phyloP scores from a whole-genome alignment of 1,140 invertebrate genomes.

The Aricia agestis region DNA sequence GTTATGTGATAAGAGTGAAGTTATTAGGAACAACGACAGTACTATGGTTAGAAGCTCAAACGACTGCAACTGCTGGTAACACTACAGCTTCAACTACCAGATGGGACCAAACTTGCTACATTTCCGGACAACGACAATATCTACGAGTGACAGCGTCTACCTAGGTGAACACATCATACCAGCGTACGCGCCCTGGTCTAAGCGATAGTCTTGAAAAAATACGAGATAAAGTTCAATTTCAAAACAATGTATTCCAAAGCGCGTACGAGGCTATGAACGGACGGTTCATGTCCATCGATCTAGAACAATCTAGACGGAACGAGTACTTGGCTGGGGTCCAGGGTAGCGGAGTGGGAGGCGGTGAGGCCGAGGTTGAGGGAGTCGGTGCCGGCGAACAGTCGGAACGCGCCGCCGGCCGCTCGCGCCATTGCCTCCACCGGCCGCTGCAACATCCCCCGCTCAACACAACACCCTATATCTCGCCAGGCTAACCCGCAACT shows the following conservation, averaged over 20 bases:
- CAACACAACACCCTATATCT: constrained; percentile 29
- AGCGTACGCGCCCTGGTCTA: not conserved
- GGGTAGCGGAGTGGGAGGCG: constrained; percentile 78
- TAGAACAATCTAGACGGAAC: not conserved
- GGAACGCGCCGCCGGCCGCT: constrained; percentile 85
- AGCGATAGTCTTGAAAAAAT: too few species aligned
- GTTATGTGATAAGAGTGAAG: not conserved
- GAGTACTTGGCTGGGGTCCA: constrained; percentile 54
- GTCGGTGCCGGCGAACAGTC: constrained; percentile 86
- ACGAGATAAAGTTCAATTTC: too few species aligned
- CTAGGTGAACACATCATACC: not conserved
- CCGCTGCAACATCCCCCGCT: constrained; percentile 76
- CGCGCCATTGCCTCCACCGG: constrained; percentile 85
- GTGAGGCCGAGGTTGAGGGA: constrained; percentile 83
- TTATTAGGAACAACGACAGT: not conserved
- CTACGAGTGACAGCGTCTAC: not conserved
- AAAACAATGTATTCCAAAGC: not conserved
- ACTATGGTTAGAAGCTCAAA: not conserved
- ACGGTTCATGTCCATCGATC: not conserved
- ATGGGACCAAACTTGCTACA: too few species aligned
- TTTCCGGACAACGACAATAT: not conserved
- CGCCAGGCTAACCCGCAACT: too few species aligned
- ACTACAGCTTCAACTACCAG: not conserved
- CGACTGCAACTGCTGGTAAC: not conserved
- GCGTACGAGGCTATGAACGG: not conserved